Evolutionary conservation across 2,113 vertebrate genomes (phyloP).

Genomic region (Pedionomus torquatus): DNA sequence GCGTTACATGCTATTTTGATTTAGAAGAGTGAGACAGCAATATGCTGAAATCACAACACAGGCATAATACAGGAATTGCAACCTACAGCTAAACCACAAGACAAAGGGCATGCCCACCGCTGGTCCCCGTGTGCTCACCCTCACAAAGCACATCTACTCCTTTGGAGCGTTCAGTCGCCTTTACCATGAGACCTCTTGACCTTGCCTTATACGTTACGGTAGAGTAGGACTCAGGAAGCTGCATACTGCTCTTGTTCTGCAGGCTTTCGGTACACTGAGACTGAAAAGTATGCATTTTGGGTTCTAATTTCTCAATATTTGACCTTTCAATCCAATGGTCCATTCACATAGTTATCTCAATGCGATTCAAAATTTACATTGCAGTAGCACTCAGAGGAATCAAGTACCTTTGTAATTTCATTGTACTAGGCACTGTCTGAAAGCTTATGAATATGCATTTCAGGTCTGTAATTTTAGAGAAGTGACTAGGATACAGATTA

Average conservation of each 20-base stretch:
- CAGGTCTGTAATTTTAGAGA: not conserved
- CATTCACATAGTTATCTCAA: not conserved
- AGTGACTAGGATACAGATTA: slow-evolving; percentile 1
- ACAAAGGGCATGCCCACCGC: not conserved
- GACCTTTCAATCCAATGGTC: not conserved
- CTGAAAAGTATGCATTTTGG: not conserved
- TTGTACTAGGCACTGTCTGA: not conserved
- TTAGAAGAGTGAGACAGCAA: not conserved
- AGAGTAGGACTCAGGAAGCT: not conserved
- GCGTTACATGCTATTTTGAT: not conserved
- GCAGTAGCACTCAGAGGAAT: not conserved
- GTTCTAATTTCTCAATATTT: not conserved
- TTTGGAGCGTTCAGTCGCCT: not conserved
- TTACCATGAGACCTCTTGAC: not conserved
- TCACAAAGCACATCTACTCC: not conserved
- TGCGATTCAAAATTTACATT: not conserved
- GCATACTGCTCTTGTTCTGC: not conserved
- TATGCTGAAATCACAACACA: not conserved
- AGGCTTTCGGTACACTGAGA: not conserved
- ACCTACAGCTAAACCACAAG: not conserved
- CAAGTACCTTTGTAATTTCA: not conserved
- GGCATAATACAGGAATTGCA: not conserved
- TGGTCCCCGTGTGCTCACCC: not conserved
- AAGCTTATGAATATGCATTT: slow-evolving; percentile 35
- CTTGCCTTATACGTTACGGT: not conserved